phyloP scores from a whole-genome alignment of 2,888 invertebrate species.

The Diachrysia chrysitis region DNA sequence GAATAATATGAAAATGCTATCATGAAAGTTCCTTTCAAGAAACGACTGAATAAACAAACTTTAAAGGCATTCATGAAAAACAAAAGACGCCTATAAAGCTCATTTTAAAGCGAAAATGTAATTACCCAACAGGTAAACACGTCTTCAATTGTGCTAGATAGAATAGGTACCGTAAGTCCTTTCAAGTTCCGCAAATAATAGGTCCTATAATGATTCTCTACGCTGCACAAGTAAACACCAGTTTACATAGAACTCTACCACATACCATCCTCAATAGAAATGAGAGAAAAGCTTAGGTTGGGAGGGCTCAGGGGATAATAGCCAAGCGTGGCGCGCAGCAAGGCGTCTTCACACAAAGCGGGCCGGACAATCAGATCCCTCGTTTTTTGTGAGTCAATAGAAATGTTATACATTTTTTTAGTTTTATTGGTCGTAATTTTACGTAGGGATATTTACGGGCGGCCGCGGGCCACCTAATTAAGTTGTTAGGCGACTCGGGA shows the following conservation, averaged over 20 bases:
- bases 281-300: constrained; percentile 44
- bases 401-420: constrained; percentile 88
- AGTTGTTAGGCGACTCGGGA: constrained; percentile 86
- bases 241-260: constrained; percentile 59
- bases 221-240: constrained; percentile 58
- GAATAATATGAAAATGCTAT: not conserved
- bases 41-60: not conserved
- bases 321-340: constrained; percentile 74
- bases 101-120: not conserved
- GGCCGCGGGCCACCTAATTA: constrained; percentile 87
- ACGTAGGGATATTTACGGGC: constrained; percentile 88
- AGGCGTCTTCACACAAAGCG: constrained; percentile 85
- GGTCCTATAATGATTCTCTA: constrained; percentile 64
- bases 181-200: constrained; percentile 73
- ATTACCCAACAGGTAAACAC: constrained; percentile 33
- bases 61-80: not conserved
- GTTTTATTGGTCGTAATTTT: constrained; percentile 88
- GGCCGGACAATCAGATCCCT: constrained; percentile 84
- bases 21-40: not conserved
- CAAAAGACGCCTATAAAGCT: not conserved
- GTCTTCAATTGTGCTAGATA: constrained; percentile 41
- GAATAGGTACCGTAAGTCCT: constrained; percentile 61
- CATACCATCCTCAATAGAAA: constrained; percentile 58
- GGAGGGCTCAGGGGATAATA: constrained; percentile 59
- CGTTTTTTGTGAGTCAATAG: constrained; percentile 87